Conservation (phyloP, 2,797 vertebrate species). For the Squalus acanthias region DNA sequence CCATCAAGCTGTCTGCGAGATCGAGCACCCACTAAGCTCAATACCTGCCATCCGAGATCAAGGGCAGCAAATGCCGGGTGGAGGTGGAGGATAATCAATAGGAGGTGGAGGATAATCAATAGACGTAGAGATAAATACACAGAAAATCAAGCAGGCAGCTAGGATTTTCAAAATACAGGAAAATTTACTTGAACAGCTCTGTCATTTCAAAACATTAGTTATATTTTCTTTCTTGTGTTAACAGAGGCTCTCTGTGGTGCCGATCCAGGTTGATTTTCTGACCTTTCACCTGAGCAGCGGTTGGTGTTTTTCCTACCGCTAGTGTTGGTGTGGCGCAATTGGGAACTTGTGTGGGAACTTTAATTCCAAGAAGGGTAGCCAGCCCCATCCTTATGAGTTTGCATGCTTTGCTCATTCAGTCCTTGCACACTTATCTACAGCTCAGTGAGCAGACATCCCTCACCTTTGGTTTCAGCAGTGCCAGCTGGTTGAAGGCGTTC, state of each 20-base stretch:
- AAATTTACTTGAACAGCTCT: neutral
- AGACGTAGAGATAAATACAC: neutral
- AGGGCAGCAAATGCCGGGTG: neutral
- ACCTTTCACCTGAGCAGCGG: neutral
- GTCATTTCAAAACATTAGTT: neutral
- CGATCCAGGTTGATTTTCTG: too few relatives aligned
- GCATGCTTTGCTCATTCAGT: neutral
- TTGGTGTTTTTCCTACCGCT: neutral
- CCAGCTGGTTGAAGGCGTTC: conserved; percentile 64
- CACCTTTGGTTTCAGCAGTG: conserved; percentile 54
- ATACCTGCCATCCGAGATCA: neutral
- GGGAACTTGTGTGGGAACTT: neutral
- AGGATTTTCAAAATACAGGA: neutral
- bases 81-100: neutral
- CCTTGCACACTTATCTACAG: neutral
- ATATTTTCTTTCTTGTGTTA: neutral
- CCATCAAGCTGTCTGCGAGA: neutral
- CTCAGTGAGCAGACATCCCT: conserved; percentile 40
- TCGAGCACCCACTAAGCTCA: neutral
- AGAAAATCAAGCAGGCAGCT: too few relatives aligned
- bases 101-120: neutral
- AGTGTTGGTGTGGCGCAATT: neutral
- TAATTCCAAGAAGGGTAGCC: neutral
- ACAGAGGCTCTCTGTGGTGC: neutral
- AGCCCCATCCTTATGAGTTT: neutral